Evolutionary conservation across 2,797 vertebrate species (phyloP), one percentile per base, ranked within the genome.

Genomic region (Botia almorhae): DNA sequence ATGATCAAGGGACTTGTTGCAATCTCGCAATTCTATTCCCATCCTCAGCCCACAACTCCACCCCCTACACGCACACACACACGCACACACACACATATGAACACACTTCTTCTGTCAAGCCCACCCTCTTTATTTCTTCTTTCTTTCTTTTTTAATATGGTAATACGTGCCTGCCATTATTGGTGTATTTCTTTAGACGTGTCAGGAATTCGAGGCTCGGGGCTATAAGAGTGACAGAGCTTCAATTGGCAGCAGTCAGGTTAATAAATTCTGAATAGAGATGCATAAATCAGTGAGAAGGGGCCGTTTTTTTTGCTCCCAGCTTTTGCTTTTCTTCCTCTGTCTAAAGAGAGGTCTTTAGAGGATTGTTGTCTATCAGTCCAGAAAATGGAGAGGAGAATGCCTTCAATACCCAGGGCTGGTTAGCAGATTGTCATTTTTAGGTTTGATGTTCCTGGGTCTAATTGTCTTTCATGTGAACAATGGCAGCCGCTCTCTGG

Each of bases 381-480:
- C 91, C 90, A 91, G 93, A 94, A 94, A 94, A 93, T 86, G 92
- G 92, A 93, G 90, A 83, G 84, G 89, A 91, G 91, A 91, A 89
- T 81, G 84, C 88, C 86, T 90, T 92, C 90, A 91, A 87, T 92
- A 93, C 93, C 92, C 93, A 92, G 91, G 81, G 90, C 93, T 92
- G 90, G 92, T 93, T 94, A 94, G 92, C 94, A 94, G 94, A 95
- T 94, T 95, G 95, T 95, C 93, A 95, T 94, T 95, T 94, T 94
- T 92, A 89, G 93, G 95, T 95, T 96, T 96, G 94, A 96, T 95
- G 93, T 96, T 93, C 89, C 91, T 93, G 91, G 90, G 88, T 95
- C 95, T 96, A 97, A 96, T 96, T 96, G 96, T 96, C 94, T 96
- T 96, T 95, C 93, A 94, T 95, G 95, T 94, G 93, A 96, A 96